These are phyloP conservation scores for Rhynchophorus ferrugineus DNA, from an alignment of 1,140 invertebrate species.

Conservation along the genomic window DNA sequence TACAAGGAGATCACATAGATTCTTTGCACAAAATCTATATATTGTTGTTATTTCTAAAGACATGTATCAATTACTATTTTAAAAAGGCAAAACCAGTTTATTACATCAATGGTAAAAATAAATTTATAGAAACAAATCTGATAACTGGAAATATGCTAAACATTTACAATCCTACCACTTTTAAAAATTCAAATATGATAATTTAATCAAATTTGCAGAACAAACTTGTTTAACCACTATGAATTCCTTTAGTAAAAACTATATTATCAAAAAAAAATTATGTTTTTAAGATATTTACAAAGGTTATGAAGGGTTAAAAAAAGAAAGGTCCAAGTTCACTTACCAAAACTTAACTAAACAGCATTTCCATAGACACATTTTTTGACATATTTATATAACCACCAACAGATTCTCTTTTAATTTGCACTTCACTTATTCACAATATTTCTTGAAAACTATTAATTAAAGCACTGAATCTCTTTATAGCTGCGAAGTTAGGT, in stretches of 20 bases:
- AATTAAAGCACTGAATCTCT: background rate
- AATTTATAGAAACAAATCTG: background rate
- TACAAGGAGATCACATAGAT: no score
- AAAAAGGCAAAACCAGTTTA: background rate
- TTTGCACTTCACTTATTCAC: background rate
- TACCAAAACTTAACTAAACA: background rate
- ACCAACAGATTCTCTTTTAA: no score
- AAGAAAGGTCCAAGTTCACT: background rate
- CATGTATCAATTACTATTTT: no score
- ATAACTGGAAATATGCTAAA: background rate
- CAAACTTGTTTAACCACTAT: no score
- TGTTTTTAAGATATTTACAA: no score
- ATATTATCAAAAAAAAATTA: no score
- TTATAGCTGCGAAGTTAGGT: slow-evolving; percentile 3
- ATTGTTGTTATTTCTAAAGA: no score
- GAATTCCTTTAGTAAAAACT: no score
- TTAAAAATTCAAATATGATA: no score
- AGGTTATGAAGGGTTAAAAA: background rate
- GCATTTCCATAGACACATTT: background rate
- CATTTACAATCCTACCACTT: no score
- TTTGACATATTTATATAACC: background rate
- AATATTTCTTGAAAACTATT: background rate
- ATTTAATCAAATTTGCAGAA: no score
- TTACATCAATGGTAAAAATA: background rate
- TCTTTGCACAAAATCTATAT: background rate